Evolutionary conservation across 2,797 vertebrate species (phyloP), one percentile per base, ranked within the genome.

Genomic region (Gymnothorax reevesii): DNA sequence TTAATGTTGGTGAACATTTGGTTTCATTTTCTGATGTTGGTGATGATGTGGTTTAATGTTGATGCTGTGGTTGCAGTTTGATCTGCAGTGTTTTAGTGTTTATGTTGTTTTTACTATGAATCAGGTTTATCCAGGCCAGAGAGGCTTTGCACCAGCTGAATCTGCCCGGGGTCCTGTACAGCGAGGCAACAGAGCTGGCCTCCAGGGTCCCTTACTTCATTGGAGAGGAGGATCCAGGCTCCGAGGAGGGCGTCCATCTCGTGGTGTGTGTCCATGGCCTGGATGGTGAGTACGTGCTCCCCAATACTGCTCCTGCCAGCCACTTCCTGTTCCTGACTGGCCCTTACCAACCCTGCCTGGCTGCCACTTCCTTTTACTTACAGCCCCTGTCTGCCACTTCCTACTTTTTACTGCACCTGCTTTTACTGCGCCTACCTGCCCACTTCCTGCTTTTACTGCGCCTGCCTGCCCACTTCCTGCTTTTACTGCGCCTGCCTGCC

Each of bases 211-310:
- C 99, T 82, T 99, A 99, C 91, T 99, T 99, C 92, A 99, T 97
- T 91, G 89, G 97, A 91, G 98, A 99, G 93, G 98, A 98, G 27
- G 98, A 98, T 84, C 98, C 98, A 85, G 93, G 93, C 88, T 95
- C 96, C 90, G 98, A 97, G 84, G 97, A 98, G 86, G 98, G 98
- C 89, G 98, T 99, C 85, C 99, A 99, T 92, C 97, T 99, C 25
- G 96, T 99, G 88, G 97, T 99, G 89, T 99, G 99, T 82, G 99
- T 99, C 49, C 99, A 99, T 54, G 99, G 99, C 77, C 94, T 99
- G 33, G 99, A 99, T 79, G 99, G 99, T 99, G 95, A 87, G 92
- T 57, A 42, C 3, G 60, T 86, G 7, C 79, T 8, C 2, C 52
- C n/a, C 9, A 12, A 0, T 33, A 22, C 17, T 60, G 20, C 7